These are phyloP conservation scores for Lepidurus arcticus DNA, from an alignment of 1,140 invertebrate species.

Conservation along the genomic window DNA sequence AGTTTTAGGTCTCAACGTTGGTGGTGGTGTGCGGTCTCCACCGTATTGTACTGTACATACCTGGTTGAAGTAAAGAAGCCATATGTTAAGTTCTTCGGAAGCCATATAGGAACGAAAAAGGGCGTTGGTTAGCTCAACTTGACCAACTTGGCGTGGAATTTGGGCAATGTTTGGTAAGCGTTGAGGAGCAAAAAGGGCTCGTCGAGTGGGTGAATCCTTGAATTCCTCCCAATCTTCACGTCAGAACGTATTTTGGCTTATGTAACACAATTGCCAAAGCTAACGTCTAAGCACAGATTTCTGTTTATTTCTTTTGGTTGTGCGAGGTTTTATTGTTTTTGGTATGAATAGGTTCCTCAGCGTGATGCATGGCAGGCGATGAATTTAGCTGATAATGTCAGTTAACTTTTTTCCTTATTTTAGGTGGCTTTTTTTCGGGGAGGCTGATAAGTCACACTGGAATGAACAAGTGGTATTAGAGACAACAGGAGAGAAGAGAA, in stretches of 20 bases:
- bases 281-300: too few relatives aligned
- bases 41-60: too few relatives aligned
- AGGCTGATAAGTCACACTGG: neutral
- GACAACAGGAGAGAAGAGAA: neutral
- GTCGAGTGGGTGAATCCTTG: neutral
- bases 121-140: neutral
- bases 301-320: neutral
- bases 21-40: too few relatives aligned
- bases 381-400: neutral
- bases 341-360: neutral
- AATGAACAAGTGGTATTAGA: neutral
- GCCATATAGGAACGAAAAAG: neutral
- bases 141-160: neutral
- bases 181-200: neutral
- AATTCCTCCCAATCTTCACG: too few relatives aligned
- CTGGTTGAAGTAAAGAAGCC: too few relatives aligned
- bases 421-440: neutral
- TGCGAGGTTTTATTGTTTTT: neutral
- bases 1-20: neutral
- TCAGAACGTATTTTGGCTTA: too few relatives aligned
- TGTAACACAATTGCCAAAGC: too few relatives aligned
- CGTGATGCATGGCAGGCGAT: constrained; percentile 9
- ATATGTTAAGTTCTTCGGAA: neutral
- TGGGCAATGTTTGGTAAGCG: constrained; percentile 11
- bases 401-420: neutral